Evolutionary conservation across 2,113 vertebrate genomes (phyloP), one percentile per base, ranked within the genome.

Genomic region (Haplotaxodon microlepis): DNA sequence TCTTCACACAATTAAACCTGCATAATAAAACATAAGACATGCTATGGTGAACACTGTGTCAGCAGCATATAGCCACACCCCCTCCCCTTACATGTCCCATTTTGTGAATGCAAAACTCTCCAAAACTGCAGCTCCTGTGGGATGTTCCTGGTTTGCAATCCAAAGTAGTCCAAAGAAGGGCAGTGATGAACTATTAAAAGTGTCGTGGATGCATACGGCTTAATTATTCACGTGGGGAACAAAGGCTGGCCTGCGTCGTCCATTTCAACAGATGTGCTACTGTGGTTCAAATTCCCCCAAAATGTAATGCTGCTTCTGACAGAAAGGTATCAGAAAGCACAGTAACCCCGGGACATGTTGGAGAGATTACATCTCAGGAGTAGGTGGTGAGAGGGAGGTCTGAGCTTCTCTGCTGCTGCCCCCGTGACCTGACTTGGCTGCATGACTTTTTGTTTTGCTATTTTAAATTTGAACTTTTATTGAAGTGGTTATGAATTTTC

Each of bases 381-480:
- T 63, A 63, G 59, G 59, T 63, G 59, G 29, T 63, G 59, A 63
- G 16, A 34, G 59, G 29, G 0, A 63, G 29, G 16, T 1, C 59
- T 63, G 59, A 63, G 59, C 9, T 63, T 63, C 59, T 34, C 29
- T 34, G 59, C 59, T 61, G 57, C 57, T 61, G 57, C 29, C 1
- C 16, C 1, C 5, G 1, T 34, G 5, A 61, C 0, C 29, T 3
- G 29, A 61, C 29, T 34, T 61, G 16, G 29, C 59, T 61, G 59
- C 59, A 19, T 34, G 29, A 61, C 29, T 19, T 61, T 34, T 10
- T 61, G 9, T 61, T 10, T 61, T 61, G 29, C 16, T 61, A 61
- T 61, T 34, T 34, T 61, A 34, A 34, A 61, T 31, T 4, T 0
- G 0, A 17, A 31, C 27, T 61, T 31, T 61, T 61, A 59, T 61